Evolutionary conservation across 2,797 vertebrate species (phyloP), one percentile per base, ranked within the genome.

Genomic region (Notolabrus celidotus): DNA sequence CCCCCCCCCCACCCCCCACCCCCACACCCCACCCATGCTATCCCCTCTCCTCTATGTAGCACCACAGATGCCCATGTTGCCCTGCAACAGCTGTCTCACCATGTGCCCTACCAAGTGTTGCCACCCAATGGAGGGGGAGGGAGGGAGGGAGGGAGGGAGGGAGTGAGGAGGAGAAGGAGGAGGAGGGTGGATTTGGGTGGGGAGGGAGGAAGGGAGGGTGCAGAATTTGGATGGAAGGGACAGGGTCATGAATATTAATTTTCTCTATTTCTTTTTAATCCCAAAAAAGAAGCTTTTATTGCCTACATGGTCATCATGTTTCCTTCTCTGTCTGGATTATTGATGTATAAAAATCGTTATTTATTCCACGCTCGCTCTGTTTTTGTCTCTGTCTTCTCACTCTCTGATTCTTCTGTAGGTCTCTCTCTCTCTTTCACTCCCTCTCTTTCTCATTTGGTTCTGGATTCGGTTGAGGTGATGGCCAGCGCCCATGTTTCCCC

Each of bases 11-110:
- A 10, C 46, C 49, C 76, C 9, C 31, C 47, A 43, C 19, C n/a
- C 42, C 46, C 16, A 25, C 1, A n/a, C 4, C 29, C 17, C 71
- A 82, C 72, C 63, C 60, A 17, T 49, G 75, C 80, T 64, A 83
- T 79, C 83, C 80, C 69, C 71, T 74, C 79, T 86, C 71, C 80
- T 88, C 81, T 79, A 74, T 70, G 76, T 88, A 88, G 88, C 88
- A 88, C 82, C 90, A 92, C 94, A 95, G 94, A 95, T 94, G 93
- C 93, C 92, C 89, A 88, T 90, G 91, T 94, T 93, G 90, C 91
- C 90, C 93, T 89, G 93, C 93, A 95, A 94, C 94, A 95, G 94
- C 94, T 95, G 94, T 92, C 93, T 92, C 93, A 92, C 93, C 93
- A 94, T 95, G 94, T 95, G 94, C 90, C 92, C 87, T 80, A 94